phyloP scores from a whole-genome alignment of 2,797 vertebrate species.

The Chaetophractus vellerosus region DNA sequence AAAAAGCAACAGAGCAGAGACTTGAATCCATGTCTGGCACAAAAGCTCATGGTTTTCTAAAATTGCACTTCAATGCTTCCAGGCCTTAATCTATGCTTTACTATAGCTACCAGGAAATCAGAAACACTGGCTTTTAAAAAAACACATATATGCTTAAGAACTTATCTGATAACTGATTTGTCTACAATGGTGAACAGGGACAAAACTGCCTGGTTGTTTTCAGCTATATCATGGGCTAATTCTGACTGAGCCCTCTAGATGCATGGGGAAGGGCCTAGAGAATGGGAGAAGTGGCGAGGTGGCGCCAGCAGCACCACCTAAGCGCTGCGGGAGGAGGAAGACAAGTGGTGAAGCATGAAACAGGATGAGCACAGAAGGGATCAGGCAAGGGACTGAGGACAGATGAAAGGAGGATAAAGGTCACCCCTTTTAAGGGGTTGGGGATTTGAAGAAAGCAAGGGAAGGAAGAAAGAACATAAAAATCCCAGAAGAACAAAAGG shows the following conservation, averaged over 20 bases:
- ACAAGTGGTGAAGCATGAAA: background rate
- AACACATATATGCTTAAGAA: background rate
- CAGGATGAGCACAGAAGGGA: background rate
- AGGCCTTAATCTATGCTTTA: background rate
- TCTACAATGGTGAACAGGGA: background rate
- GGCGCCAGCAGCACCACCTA: background rate
- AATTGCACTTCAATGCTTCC: slow-evolving; percentile 8
- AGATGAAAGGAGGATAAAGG: background rate
- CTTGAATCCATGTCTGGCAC: slow-evolving; percentile 4
- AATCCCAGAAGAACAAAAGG: slow-evolving; percentile 29
- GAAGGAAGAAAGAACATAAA: background rate
- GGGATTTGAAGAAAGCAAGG: background rate
- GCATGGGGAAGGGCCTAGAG: background rate
- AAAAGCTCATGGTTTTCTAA: slow-evolving; percentile 56
- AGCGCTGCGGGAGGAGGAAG: background rate
- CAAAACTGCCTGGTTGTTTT: background rate
- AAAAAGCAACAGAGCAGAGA: background rate
- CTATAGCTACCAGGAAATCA: background rate
- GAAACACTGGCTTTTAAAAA: background rate
- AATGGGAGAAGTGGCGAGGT: background rate
- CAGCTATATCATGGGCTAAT: too few species aligned
- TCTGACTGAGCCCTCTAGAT: background rate
- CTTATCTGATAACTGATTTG: background rate
- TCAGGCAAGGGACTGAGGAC: background rate
- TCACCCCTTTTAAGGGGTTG: rapidly evolving